Base-by-base conservation (phyloP, 2,113 vertebrate species). In the Lagopus muta region DNA sequence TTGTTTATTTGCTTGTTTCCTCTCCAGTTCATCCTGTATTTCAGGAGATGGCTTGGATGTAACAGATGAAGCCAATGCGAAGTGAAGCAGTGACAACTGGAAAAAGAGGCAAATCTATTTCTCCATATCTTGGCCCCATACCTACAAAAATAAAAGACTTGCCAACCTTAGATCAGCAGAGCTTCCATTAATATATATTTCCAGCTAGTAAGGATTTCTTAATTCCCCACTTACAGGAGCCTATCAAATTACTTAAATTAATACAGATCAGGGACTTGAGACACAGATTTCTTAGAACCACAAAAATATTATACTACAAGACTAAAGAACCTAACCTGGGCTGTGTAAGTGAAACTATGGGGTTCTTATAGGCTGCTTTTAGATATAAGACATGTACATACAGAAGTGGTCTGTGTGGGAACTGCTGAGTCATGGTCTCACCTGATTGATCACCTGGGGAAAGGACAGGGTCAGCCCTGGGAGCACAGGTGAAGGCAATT, bases 121-220 rank as follows among this genome's bases (percentile, higher is more conserved):
- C 27, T 92, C 43, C 9, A 0, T 82, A 71, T 77, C 82, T 92
- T 91, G 89, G 87, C 69, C 42, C 43, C 22, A 34, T 36, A 93
- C 88, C 70, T 70, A 90, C 43, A 78, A 83, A 92, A 92, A 93
- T 54, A 91, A 94, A 75, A 7, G 54, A 45, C 73, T 88, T 86
- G 47, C 79, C 91, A 81, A 95, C 91, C 69, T 73, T 55, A 77
- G 88, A 91, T 86, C 89, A 96, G 61, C 76, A 90, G 78, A 86
- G 58, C 88, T 95, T 94, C 85, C 52, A 75, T 57, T 83, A 58
- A 83, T 94, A 94, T 92, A 48, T 75, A 54, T 24, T 73, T 91
- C 50, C 85, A 92, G 89, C 82, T 93, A 81, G 70, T 62, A 66
- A 71, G 61, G 82, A 89, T 89, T 93, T 91, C 85, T 73, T 25